Evolutionary conservation across 1,140 invertebrate species (phyloP), one percentile per base, ranked within the genome.

Genomic region (roundworm (Caenorhabditis elegans)): DNA sequence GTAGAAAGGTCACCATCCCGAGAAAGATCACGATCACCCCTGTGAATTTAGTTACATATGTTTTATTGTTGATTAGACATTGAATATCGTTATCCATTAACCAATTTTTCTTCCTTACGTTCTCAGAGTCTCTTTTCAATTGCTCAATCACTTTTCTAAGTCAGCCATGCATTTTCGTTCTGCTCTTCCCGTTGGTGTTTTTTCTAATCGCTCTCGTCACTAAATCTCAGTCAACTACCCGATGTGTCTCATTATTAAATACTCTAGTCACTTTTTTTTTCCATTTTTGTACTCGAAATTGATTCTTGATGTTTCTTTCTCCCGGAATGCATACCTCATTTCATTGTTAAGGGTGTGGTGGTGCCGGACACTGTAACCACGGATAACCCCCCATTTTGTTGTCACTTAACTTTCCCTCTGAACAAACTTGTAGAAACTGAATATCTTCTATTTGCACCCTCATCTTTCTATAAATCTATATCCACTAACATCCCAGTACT

Each of bases 341-440:
- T 34, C 43, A 3, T 70, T 70, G 34, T 70, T 70, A 70, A 70
- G 60, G 60, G 60, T 70, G 60, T 70, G 60, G 60, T 70, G 34
- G 60, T 70, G 60, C 60, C 34, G 60, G 60, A 39, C 60, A 70
- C 60, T 39, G 34, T 70, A 39, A 70, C 60, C 60, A 70, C 60
- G 60, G 60, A 70, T 70, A 15, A n/a, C 39, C 17, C 60, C 60
- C 34, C 19, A 11, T 15, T 60, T 60, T 60, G 51, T 65, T 65
- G 55, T 65, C 55, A 65, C 55, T 65, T 65, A 65, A 26, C 28
- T 34, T n/a, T 70, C 43, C 17, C 43, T 19, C 15, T 43, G 39
- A 15, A 43, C 34, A 70, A 70, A 65, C 28, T 17, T 65, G 31
- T 65, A 13, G 24, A 19, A 55, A 55, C n/a, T n/a, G n/a, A n/a